Conservation (phyloP, 2,888 invertebrate genomes). For the Anoplius nigerrimus region DNA sequence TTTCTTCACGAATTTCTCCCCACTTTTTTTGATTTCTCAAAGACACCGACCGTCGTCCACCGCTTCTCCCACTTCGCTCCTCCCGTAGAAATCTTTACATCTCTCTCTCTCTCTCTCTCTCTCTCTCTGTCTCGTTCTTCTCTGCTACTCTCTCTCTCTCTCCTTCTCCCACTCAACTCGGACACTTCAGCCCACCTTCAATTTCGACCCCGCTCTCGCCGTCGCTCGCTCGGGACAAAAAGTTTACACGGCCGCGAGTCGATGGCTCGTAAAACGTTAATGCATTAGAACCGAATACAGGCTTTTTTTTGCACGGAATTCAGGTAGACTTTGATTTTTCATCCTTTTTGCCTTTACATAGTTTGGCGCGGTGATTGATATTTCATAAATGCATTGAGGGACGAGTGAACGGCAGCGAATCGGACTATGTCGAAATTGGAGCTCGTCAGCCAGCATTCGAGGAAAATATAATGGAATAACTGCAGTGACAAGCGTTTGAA, state of each 20-base stretch:
- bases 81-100: background rate
- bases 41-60: slow-evolving; percentile 40
- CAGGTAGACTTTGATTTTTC: slow-evolving; percentile 2
- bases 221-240: slow-evolving; percentile 16
- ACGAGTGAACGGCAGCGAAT: no score
- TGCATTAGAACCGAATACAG: no score
- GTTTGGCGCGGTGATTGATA: background rate
- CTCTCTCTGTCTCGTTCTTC: slow-evolving; percentile 21
- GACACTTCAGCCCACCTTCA: slow-evolving; percentile 17
- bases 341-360: slow-evolving; percentile 12
- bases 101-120: slow-evolving; percentile 11
- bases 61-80: background rate
- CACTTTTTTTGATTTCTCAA: slow-evolving; percentile 55
- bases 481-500: no score
- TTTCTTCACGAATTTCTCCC: slow-evolving; percentile 56
- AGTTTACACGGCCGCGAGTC: no score
- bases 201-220: slow-evolving; percentile 16
- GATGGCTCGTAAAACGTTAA: no score
- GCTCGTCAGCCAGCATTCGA: no score
- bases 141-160: slow-evolving; percentile 33
- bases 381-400: no score
- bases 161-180: slow-evolving; percentile 15
- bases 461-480: no score
- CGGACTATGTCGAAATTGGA: no score
- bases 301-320: no score